Conservation (phyloP, 2,888 invertebrate species). For the Sussaba pulchella region DNA sequence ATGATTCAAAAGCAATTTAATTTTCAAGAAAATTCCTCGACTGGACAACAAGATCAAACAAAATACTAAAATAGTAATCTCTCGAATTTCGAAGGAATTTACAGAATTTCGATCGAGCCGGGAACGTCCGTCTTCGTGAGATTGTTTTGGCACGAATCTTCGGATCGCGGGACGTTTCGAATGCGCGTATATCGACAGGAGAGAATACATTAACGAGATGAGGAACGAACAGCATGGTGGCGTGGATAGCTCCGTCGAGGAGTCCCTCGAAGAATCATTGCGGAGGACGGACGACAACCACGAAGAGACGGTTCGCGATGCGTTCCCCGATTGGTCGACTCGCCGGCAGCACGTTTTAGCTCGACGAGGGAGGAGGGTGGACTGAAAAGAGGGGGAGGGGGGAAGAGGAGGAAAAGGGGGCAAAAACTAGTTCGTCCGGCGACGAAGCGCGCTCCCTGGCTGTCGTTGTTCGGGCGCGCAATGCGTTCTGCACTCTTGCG, state of each 20-base stretch:
- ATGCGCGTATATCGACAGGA: slow-evolving; percentile 30
- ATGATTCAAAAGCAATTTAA: no score
- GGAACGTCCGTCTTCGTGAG: neutral
- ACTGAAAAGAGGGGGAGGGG: no score
- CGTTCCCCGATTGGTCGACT: slow-evolving; percentile 65
- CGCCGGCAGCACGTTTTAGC: slow-evolving; percentile 71
- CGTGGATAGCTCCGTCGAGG: slow-evolving; percentile 29
- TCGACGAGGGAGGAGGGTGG: slow-evolving; percentile 30
- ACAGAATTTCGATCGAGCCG: neutral
- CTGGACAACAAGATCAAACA: neutral
- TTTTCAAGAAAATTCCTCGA: neutral
- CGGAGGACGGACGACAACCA: slow-evolving; percentile 48
- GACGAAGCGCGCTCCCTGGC: slow-evolving; percentile 33
- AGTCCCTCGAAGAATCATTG: slow-evolving; percentile 40
- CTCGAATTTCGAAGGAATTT: neutral
- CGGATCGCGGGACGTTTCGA: no score
- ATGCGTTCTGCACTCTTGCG: slow-evolving; percentile 7
- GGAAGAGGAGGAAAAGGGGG: slow-evolving; percentile 52
- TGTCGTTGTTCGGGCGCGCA: slow-evolving; percentile 9
- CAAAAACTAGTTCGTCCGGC: slow-evolving; percentile 76
- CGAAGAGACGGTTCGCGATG: slow-evolving; percentile 34
- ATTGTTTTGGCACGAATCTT: no score
- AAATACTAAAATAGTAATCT: neutral
- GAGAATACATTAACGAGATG: slow-evolving; percentile 61
- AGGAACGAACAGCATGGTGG: slow-evolving; percentile 66